Base-by-base conservation (phyloP, 2,888 invertebrate species). In the Philereme transversata region DNA sequence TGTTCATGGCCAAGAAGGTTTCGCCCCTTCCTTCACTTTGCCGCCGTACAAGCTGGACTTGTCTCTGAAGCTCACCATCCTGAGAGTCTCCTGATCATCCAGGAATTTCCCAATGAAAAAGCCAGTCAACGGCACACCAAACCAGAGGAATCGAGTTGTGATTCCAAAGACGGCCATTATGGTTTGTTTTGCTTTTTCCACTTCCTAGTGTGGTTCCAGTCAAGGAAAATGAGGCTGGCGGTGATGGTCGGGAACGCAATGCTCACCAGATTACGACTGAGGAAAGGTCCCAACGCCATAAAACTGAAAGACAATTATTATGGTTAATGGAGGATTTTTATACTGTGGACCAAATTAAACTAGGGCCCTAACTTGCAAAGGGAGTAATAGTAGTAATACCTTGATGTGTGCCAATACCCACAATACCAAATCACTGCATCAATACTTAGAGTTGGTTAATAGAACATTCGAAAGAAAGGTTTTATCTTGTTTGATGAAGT, bases 41-140 rank as follows among this genome's bases (percentile, higher is more conserved):
- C 95, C 93, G 33, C 96, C 96, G 79, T 95, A 97, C 41, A 97
- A 86, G 50, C 95, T 94, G 76, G 97, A 97, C 80, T 96, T 97
- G 78, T 97, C 97, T 62, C 97, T 93, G 81, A 95, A 97, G 69
- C 84, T 86, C 0, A 93, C 92, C 94, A 96, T 94, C 56, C 96
- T 93, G 64, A 95, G 90, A 0, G 95, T 95, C 87, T 97, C 97
- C 71, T 93, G 90, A 4, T 87, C 84, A 77, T 97, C 96, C 56
- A 97, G 71, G 68, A 83, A 95, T 73, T 90, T 90, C 0, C 97
- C 97, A 59, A 96, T 62, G 1, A 84, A 76, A 69, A 81, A 94
- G 0, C 95, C 95, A 41, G 88, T 70, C 0, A 94, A 0, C 0
- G 96, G 96, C 0, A 96, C 44, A 0, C 83, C 78, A 3, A 85